Percentiles rank a stretch among this genome's conserved stretches.
These are phyloP conservation scores for Chelon labrosus DNA, from an alignment of 2,797 vertebrate species.

Conservation along the genomic window DNA sequence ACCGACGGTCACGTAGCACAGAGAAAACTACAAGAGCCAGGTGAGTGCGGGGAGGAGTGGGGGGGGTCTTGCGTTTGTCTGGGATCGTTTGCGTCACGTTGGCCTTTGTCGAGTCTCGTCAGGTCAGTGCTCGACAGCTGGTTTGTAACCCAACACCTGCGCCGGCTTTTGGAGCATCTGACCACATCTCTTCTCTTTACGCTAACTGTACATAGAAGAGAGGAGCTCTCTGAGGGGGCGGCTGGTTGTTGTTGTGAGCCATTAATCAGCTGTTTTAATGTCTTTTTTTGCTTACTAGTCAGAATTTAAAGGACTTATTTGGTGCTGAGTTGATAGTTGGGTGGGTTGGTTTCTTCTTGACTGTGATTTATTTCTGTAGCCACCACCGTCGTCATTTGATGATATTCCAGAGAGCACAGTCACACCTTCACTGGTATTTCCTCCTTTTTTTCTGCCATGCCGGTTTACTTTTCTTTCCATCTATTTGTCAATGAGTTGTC, in stretches of 20 bases:
- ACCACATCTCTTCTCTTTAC: constrained; percentile 53
- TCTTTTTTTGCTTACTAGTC: background rate
- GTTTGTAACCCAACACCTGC: constrained; percentile 65
- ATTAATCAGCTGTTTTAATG: background rate
- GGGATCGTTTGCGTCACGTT: constrained; percentile 23
- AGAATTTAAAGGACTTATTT: constrained; percentile 3
- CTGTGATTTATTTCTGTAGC: too few relatives aligned
- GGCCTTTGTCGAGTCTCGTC: constrained; percentile 43
- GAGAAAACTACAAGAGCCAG: constrained; percentile 59
- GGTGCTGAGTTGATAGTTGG: constrained; percentile 2
- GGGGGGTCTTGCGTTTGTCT: constrained; percentile 1
- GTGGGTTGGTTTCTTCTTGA: too few relatives aligned
- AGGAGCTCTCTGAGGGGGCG: constrained; percentile 10
- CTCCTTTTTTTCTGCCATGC: background rate
- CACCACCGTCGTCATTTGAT: background rate
- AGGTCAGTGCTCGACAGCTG: constrained; percentile 73
- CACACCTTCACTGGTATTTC: background rate
- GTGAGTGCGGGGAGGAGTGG: constrained; percentile 55
- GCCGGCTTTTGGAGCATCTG: constrained; percentile 55
- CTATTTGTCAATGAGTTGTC: constrained; percentile 24
- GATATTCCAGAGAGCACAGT: background rate
- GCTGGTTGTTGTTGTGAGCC: background rate
- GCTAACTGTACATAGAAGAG: constrained; percentile 33
- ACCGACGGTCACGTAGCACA: constrained; percentile 2
- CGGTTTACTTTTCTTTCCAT: constrained; percentile 2